Evolutionary conservation across 2,797 vertebrate species (phyloP).

Genomic region (Galagoides demidoff): DNA sequence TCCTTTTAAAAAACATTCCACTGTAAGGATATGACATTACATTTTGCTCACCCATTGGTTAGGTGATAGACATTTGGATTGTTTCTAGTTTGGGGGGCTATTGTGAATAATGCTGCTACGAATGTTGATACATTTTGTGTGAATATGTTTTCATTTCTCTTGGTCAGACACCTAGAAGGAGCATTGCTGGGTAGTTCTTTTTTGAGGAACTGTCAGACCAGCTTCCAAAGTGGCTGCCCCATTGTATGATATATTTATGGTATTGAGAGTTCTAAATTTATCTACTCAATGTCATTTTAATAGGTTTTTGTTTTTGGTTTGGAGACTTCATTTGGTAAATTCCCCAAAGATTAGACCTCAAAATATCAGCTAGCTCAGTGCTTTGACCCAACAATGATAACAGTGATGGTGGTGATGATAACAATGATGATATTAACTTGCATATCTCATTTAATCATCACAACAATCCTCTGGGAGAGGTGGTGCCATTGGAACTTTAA

Average conservation of each 20-base stretch:
- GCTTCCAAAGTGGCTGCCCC: neutral
- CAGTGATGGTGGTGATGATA: neutral
- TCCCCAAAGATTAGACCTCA: neutral
- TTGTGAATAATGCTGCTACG: neutral
- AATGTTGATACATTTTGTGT: neutral
- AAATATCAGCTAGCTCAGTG: neutral
- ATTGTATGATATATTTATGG: neutral
- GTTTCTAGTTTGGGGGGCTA: neutral
- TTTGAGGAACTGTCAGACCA: neutral
- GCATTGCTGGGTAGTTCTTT: neutral
- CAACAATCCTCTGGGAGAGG: neutral
- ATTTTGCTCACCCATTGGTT: neutral
- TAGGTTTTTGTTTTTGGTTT: neutral
- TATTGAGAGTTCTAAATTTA: neutral
- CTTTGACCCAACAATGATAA: neutral
- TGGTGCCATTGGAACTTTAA: neutral
- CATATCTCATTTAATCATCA: neutral
- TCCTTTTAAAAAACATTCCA: neutral
- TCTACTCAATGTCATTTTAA: slow-evolving; percentile 31
- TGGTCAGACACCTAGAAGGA: neutral
- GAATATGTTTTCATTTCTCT: neutral
- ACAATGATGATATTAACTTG: neutral
- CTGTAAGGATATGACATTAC: neutral
- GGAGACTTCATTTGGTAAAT: slow-evolving; percentile 27
- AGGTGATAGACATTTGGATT: neutral